A percentile compares a stretch with the other conserved stretches of the same genome.
Conservation (phyloP, 1,140 invertebrate genomes). For the Penaeus chinensis region DNA sequence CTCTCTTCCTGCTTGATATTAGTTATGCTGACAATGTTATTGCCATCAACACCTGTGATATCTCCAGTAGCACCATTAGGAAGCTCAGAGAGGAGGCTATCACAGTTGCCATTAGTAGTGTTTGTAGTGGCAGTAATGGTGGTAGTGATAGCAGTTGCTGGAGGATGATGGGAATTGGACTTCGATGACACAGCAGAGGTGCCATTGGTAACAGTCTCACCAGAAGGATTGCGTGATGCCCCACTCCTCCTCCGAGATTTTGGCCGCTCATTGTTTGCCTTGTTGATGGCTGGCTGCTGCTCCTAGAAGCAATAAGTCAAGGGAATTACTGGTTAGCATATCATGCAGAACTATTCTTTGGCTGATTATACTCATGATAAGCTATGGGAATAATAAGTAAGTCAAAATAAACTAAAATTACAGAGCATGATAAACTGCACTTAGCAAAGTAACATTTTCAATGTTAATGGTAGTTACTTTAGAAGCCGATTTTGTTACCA, state of each 20-base stretch:
- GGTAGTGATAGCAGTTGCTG: background rate
- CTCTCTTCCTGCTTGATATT: constrained; percentile 44
- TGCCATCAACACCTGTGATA: background rate
- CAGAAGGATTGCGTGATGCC: constrained; percentile 53
- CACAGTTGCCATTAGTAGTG: constrained; percentile 46
- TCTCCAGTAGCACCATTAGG: constrained; percentile 39
- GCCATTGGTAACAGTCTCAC: constrained; percentile 28
- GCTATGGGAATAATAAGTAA: no score
- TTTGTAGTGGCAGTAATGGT: constrained; percentile 16
- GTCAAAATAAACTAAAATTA: no score
- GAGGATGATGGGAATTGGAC: background rate
- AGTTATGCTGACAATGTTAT: background rate
- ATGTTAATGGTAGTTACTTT: background rate
- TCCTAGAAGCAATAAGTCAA: constrained; percentile 55
- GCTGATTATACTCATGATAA: background rate
- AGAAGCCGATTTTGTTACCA: background rate
- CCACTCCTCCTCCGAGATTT: constrained; percentile 51
- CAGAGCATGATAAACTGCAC: no score
- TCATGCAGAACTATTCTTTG: background rate
- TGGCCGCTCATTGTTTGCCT: constrained; percentile 35
- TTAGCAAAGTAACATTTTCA: no score
- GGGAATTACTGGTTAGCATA: background rate
- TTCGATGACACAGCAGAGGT: constrained; percentile 12
- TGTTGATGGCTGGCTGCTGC: constrained; percentile 61
- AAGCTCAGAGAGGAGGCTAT: constrained; percentile 37